phyloP scores from a whole-genome alignment of 2,797 vertebrate genomes.

The Amniataba percoides region DNA sequence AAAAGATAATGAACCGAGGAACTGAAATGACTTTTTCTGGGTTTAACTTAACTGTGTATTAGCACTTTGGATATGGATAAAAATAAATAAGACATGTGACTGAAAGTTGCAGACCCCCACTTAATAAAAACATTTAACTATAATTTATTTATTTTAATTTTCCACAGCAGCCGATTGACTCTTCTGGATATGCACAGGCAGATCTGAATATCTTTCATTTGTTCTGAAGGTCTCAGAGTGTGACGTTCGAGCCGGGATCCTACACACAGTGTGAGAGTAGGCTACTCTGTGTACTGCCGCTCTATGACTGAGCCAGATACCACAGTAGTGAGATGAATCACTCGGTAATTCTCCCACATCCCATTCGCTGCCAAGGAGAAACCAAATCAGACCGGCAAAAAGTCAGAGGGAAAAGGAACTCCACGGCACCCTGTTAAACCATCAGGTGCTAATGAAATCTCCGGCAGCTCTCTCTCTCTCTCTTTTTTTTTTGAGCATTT shows the following conservation, averaged over 20 bases:
- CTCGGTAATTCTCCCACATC: slow-evolving; percentile 72
- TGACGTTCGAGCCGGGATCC: slow-evolving; percentile 62
- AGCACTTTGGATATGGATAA: background rate
- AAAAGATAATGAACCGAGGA: background rate
- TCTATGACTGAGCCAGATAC: slow-evolving; percentile 64
- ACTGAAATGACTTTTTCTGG: background rate
- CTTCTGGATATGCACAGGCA: slow-evolving; percentile 18
- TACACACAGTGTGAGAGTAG: slow-evolving; percentile 71
- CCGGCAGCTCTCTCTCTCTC: background rate
- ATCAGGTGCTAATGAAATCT: slow-evolving; percentile 38
- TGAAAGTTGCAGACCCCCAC: background rate
- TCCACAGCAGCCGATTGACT: background rate
- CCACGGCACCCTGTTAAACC: slow-evolving; percentile 19
- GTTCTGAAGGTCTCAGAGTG: slow-evolving; percentile 36
- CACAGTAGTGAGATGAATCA: slow-evolving; percentile 78
- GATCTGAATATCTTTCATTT: slow-evolving; percentile 30
- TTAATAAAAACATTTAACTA: background rate
- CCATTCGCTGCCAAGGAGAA: slow-evolving; percentile 59
- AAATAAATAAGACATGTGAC: background rate
- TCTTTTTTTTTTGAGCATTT: slow-evolving; percentile 2
- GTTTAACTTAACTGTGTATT: background rate
- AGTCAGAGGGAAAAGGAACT: slow-evolving; percentile 50
- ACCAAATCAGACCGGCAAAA: slow-evolving; percentile 46
- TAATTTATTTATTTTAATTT: background rate
- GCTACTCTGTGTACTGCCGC: slow-evolving; percentile 57